Conservation (phyloP, 1,140 invertebrate species). For the Wiebesia pumilae region DNA sequence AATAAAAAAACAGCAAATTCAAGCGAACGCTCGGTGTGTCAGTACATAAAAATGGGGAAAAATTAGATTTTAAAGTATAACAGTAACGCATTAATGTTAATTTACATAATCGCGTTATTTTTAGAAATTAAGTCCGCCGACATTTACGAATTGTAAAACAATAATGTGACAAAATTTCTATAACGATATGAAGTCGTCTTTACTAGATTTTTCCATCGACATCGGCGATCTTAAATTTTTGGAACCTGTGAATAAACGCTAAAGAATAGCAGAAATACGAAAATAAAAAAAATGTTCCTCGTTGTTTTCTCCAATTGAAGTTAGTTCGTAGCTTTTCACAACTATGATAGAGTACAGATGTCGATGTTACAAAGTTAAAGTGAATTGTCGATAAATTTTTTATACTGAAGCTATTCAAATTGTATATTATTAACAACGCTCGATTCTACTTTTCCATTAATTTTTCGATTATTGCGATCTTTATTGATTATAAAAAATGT, state of each 20-base stretch:
- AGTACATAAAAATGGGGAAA: conserved; percentile 46
- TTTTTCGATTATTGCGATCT: conserved; percentile 34
- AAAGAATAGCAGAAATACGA: neutral
- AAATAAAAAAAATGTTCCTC: conserved; percentile 34
- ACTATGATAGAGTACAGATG: neutral
- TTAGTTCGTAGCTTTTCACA: neutral
- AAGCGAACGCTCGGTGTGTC: conserved; percentile 59
- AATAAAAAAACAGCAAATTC: conserved; percentile 21
- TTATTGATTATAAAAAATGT: conserved; percentile 42
- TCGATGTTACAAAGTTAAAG: conserved; percentile 40
- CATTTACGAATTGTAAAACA: conserved; percentile 44
- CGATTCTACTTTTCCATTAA: conserved; percentile 24
- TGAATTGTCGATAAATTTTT: conserved; percentile 45
- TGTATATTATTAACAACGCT: conserved; percentile 27
- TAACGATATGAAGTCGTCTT: conserved; percentile 25
- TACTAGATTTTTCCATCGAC: conserved; percentile 58
- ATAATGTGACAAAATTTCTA: conserved; percentile 47
- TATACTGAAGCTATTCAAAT: conserved; percentile 47
- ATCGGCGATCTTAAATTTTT: conserved; percentile 14
- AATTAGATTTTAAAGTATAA: conserved; percentile 58
- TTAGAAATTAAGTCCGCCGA: conserved; percentile 58
- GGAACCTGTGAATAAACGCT: neutral
- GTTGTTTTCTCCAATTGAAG: conserved; percentile 9
- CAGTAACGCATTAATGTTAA: conserved; percentile 57
- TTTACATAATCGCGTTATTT: too few relatives aligned